Conservation (phyloP, 1,140 invertebrate species). For the Drosophila miranda region DNA sequence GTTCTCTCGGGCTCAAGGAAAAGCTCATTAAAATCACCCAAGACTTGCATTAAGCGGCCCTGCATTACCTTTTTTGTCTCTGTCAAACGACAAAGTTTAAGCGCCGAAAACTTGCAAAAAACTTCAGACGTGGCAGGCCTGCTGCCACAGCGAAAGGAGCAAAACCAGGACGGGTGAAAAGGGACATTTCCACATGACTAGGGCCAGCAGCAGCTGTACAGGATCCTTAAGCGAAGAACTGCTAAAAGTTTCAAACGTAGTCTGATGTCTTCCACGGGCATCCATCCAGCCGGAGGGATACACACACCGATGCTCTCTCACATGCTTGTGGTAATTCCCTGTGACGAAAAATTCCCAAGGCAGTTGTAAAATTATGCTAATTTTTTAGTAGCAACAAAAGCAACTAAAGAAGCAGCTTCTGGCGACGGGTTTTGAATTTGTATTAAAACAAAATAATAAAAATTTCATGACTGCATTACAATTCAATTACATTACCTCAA, state of each 20-base stretch:
- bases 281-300: not conserved
- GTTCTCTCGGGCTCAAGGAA: constrained; percentile 34
- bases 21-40: constrained; percentile 72
- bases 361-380: constrained; percentile 70
- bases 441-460: constrained; percentile 60
- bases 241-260: constrained; percentile 50
- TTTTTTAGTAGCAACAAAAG: constrained; percentile 25
- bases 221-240: constrained; percentile 24
- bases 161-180: not conserved
- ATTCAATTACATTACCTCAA: constrained; percentile 58
- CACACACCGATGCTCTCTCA: constrained; percentile 21
- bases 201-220: constrained; percentile 38
- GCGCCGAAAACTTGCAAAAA: constrained; percentile 55
- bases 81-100: constrained; percentile 30
- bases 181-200: constrained; percentile 61
- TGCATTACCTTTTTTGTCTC: constrained; percentile 27
- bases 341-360: constrained; percentile 51
- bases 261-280: constrained; percentile 49
- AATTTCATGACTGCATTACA: constrained; percentile 61
- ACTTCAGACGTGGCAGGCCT: constrained; percentile 43
- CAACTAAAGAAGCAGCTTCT: constrained; percentile 7
- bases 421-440: constrained; percentile 53
- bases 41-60: constrained; percentile 47
- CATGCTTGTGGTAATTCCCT: constrained; percentile 30
- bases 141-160: no score